Percentiles rank a stretch among this genome's conserved stretches.
Conservation (phyloP, 2,797 vertebrate species). For the Danio jaintianensis region DNA sequence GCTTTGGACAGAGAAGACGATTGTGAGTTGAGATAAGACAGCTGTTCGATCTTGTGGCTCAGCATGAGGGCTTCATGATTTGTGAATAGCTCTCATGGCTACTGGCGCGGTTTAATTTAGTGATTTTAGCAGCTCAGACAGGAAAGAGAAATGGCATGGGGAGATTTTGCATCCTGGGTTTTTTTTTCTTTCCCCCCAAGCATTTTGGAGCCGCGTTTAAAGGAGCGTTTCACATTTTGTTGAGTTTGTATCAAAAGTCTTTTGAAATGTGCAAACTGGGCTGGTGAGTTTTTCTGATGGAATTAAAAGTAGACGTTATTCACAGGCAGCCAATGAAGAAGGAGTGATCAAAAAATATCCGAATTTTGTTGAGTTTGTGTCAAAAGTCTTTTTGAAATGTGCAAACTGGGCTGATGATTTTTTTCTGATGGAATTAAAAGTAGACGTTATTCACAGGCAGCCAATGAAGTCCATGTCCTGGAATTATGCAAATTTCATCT, state of each 20-base stretch:
- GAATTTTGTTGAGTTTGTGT: too few species aligned
- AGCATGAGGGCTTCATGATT: constrained; percentile 66
- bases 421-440: not conserved
- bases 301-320: not conserved
- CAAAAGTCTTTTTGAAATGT: not conserved
- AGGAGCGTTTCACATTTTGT: not conserved
- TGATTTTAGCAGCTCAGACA: constrained; percentile 10
- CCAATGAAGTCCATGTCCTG: too few species aligned
- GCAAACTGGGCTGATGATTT: not conserved
- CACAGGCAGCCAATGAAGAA: too few species aligned
- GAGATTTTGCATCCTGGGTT: not conserved
- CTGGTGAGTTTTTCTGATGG: not conserved
- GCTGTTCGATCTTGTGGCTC: constrained; percentile 63
- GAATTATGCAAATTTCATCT: too few species aligned
- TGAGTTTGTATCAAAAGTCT: not conserved
- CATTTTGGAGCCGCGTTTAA: constrained; percentile 1
- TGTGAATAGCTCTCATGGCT: constrained; percentile 65
- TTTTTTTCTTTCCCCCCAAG: not conserved
- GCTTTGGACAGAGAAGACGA: constrained; percentile 33
- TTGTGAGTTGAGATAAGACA: constrained; percentile 65
- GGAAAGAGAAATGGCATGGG: constrained; percentile 12
- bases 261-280: not conserved
- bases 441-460: too few species aligned
- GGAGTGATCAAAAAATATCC: too few species aligned
- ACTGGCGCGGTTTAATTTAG: constrained; percentile 11